Conservation (phyloP, 2,888 invertebrate species). For the Campoplex capitator region DNA sequence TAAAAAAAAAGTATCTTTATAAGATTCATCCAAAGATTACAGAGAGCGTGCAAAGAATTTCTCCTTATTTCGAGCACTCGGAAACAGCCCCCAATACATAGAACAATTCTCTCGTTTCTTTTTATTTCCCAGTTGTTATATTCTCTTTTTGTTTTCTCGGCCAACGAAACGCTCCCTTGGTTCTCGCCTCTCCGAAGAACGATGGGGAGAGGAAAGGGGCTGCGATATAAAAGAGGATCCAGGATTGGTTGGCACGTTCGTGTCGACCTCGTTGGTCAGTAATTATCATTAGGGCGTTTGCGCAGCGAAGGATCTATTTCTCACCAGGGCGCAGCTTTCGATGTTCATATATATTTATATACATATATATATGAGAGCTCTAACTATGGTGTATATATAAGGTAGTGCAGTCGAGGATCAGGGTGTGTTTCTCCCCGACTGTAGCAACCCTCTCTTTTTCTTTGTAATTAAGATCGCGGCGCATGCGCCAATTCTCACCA, state of each 20-base stretch:
- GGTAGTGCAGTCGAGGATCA: constrained; percentile 36
- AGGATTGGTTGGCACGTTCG: constrained; percentile 68
- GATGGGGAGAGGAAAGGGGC: constrained; percentile 6
- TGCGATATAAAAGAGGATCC: constrained; percentile 41
- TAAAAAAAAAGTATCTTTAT: not conserved
- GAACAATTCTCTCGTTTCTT: constrained; percentile 38
- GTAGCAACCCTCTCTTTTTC: constrained; percentile 78
- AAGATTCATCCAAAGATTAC: not conserved
- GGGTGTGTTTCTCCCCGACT: constrained; percentile 77
- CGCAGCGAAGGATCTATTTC: constrained; percentile 65
- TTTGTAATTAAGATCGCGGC: constrained; percentile 79
- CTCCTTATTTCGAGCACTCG: not conserved
- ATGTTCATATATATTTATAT: not conserved
- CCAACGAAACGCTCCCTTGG: constrained; percentile 52
- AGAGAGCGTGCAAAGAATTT: not conserved
- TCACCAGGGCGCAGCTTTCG: constrained; percentile 47
- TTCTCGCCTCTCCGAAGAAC: constrained; percentile 27
- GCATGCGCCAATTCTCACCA: constrained; percentile 80
- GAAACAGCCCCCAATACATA: not conserved
- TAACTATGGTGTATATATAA: constrained; percentile 3
- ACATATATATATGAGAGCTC: not conserved
- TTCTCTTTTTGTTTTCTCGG: not conserved
- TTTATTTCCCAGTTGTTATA: not conserved
- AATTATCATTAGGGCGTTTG: constrained; percentile 79
- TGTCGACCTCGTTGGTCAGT: constrained; percentile 80